A percentile compares a stretch with the other conserved stretches of the same genome.
Conservation (phyloP, 2,113 vertebrate species). For the Acanthochromis polyacanthus region DNA sequence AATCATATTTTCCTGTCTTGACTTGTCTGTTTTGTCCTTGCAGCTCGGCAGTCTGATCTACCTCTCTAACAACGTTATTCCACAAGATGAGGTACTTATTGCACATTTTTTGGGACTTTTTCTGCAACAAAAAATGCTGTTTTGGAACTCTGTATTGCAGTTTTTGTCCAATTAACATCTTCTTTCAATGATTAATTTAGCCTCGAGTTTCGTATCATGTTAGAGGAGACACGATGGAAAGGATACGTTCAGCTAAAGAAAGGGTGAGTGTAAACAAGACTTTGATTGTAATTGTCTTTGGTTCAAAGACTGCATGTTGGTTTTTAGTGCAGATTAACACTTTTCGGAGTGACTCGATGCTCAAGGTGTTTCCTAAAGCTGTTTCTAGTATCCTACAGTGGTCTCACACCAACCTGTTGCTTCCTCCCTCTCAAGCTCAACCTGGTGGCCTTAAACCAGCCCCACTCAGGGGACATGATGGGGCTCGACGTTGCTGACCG, state of each 20-base stretch:
- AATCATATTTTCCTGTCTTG: not conserved
- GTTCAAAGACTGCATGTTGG: not conserved
- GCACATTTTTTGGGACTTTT: not conserved
- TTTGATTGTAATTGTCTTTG: rapidly evolving
- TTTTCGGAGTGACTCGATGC: no score
- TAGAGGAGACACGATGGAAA: slow-evolving; percentile 59
- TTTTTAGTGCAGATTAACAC: no score
- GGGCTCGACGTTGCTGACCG: slow-evolving; percentile 86
- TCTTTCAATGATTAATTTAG: slow-evolving; percentile 30
- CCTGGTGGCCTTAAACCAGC: slow-evolving; percentile 92
- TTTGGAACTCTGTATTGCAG: not conserved
- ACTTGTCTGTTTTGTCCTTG: slow-evolving; percentile 49
- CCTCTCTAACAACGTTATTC: slow-evolving; percentile 85
- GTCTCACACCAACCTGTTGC: not conserved
- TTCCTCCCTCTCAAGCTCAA: slow-evolving; percentile 84
- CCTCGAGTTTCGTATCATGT: slow-evolving; percentile 68
- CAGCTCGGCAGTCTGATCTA: slow-evolving; percentile 93
- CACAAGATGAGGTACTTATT: slow-evolving; percentile 76
- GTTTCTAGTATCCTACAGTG: not conserved
- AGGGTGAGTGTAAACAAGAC: slow-evolving; percentile 54
- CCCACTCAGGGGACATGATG: slow-evolving; percentile 89
- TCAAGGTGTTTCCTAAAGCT: no score
- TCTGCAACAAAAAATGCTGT: not conserved
- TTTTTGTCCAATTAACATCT: not conserved
- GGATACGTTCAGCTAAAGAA: slow-evolving; percentile 51